Evolutionary conservation across 2,888 invertebrate species (phyloP).

Genomic region (Brenthis ino): DNA sequence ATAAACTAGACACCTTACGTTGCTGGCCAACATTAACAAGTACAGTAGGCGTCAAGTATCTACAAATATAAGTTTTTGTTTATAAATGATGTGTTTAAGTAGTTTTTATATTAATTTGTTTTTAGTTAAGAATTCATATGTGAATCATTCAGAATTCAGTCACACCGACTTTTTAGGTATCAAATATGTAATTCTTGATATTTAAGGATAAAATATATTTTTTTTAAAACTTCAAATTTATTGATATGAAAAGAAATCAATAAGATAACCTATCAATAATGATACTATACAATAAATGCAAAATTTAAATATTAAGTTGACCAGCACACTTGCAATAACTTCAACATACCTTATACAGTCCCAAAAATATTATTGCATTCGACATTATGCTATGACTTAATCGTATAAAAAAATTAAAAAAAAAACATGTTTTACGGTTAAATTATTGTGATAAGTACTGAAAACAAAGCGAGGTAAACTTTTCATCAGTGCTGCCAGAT

Average conservation of each 20-base stretch:
- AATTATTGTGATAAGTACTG: slow-evolving; percentile 54
- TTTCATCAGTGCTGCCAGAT: slow-evolving; percentile 35
- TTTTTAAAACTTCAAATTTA: no score
- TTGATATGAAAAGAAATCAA: no score
- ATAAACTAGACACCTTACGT: slow-evolving; percentile 19
- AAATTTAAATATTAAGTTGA: slow-evolving; percentile 15
- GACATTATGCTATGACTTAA: slow-evolving; percentile 28
- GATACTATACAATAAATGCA: background rate
- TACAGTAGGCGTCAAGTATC: background rate
- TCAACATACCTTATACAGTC: slow-evolving; percentile 45
- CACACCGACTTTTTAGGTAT: no score
- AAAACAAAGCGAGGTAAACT: slow-evolving; percentile 45
- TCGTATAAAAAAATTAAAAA: slow-evolving; percentile 15
- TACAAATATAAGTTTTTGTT: background rate
- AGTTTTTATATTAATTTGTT: no score
- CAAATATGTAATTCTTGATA: no score
- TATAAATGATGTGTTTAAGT: background rate
- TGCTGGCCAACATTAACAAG: slow-evolving; percentile 27
- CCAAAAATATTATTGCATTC: slow-evolving; percentile 50
- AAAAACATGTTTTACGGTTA: slow-evolving; percentile 30
- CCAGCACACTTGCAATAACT: slow-evolving; percentile 44
- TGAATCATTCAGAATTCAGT: no score
- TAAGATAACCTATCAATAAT: background rate
- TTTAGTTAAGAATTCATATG: no score
- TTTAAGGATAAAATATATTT: no score